These are phyloP conservation scores for Cyprinodon variegatus DNA, from an alignment of 2,113 vertebrate genomes.

Conservation along the genomic window DNA sequence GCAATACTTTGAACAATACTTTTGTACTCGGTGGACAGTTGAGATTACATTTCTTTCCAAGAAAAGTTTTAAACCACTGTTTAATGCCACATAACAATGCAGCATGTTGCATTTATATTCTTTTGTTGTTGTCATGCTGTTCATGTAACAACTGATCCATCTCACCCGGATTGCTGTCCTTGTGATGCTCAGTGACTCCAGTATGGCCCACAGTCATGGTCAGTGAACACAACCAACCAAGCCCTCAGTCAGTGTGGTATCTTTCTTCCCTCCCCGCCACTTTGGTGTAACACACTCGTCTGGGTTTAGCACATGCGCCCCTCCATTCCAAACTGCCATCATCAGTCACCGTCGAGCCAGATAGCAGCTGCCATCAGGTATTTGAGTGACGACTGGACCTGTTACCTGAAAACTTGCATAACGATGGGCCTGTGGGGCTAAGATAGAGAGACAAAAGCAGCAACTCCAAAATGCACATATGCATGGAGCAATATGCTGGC, in stretches of 20 bases:
- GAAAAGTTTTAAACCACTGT: not conserved
- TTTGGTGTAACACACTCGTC: slow-evolving; percentile 50
- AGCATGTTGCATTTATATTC: slow-evolving; percentile 7
- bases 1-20: not conserved
- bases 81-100: not conserved
- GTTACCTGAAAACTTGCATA: slow-evolving; percentile 73
- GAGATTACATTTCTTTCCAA: too few species aligned
- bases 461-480: slow-evolving; percentile 28
- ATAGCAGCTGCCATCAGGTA: slow-evolving; percentile 69
- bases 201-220: slow-evolving; percentile 51
- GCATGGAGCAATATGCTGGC: slow-evolving; percentile 29
- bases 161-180: slow-evolving; percentile 40
- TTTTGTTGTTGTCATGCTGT: slow-evolving; percentile 23
- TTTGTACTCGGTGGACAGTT: not conserved
- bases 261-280: slow-evolving; percentile 53
- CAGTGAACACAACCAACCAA: slow-evolving; percentile 53
- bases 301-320: slow-evolving; percentile 53
- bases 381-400: slow-evolving; percentile 74
- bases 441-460: slow-evolving; percentile 60
- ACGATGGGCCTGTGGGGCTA: slow-evolving; percentile 64
- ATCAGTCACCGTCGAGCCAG: slow-evolving; percentile 76
- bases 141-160: slow-evolving; percentile 54
- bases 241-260: slow-evolving; percentile 60
- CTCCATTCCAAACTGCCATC: slow-evolving; percentile 44
- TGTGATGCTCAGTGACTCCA: slow-evolving; percentile 33